Evolutionary conservation across 1,140 invertebrate species (phyloP), one percentile per base, ranked within the genome.

Genomic region (Platorchestia sp.): DNA sequence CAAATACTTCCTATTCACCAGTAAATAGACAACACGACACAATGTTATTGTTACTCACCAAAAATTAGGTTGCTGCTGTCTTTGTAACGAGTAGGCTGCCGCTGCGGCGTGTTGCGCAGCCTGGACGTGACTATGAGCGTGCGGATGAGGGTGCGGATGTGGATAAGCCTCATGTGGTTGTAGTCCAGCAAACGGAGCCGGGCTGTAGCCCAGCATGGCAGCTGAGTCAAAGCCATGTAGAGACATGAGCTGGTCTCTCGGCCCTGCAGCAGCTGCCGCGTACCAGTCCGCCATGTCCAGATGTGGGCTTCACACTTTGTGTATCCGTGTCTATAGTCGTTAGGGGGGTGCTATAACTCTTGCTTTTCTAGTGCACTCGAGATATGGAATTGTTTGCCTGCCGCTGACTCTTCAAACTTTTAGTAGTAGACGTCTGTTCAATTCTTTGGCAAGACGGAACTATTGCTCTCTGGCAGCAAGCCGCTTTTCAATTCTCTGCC

Each of bases 51-150:
- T 89, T 16, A 47, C 91, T 93, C n/a, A 93, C 91, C 91, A 93
- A 44, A 93, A 93, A 47, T 47, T 93, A n/a, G 43, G 91, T 44
- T 93, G 91, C n/a, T 93, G 91, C 91, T 93, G 91, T n/a, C 91
- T 45, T 36, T 93, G 91, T 44, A 93, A 44, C 7, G 43, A 45
- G 91, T 93, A 93, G 6, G 91, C 91, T 7, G 91, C 91, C 5
- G 91, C 91, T 5, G 91, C 91, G 40, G 91, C 91, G 19, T 93
- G 91, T 44, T 93, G 91, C 3, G 91, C 91, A 6, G 91, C 91
- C n/a, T 93, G 91, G 5, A 93, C 91, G 91, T 93, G 91, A 47
- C 91, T 93, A 36, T 93, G 91, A 10, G 91, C 43, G 91, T 93
- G 91, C 27, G 91, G 91, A 93, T 93, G 91, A 93, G 91, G 44